A percentile compares a stretch with the other conserved stretches of the same genome.
These are phyloP conservation scores for Xiphias gladius DNA, from an alignment of 2,113 vertebrate species.

Conservation along the genomic window DNA sequence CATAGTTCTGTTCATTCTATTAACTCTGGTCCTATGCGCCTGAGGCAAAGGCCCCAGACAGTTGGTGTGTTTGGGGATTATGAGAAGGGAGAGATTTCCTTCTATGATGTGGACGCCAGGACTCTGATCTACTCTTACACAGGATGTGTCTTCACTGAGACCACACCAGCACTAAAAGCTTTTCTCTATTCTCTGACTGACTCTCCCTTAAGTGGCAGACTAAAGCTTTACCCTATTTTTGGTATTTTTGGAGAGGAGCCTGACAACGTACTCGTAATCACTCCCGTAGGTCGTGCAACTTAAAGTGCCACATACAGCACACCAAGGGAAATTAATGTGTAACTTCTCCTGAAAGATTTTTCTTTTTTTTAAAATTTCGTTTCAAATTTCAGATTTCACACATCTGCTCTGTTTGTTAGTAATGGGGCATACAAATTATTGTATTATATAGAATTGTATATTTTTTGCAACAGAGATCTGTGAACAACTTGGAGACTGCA, in stretches of 20 bases:
- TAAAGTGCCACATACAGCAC: background rate
- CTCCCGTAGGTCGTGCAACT: background rate
- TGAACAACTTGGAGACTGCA: background rate
- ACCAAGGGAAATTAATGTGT: background rate
- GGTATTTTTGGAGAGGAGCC: background rate
- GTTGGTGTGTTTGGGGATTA: conserved; percentile 66
- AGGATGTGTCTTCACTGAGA: conserved; percentile 46
- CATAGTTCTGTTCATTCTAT: rapidly evolving
- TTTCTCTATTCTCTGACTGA: background rate
- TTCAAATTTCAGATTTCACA: background rate
- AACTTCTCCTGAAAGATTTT: background rate
- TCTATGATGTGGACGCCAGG: conserved; percentile 42
- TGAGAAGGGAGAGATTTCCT: conserved; percentile 52
- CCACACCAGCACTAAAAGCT: background rate
- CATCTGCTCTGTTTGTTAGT: background rate
- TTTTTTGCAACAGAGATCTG: background rate
- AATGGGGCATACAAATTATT: background rate
- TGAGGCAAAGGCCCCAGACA: background rate
- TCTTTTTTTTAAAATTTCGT: background rate
- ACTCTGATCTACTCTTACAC: conserved; percentile 33
- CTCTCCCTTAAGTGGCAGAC: background rate
- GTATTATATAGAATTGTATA: background rate
- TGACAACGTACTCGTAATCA: conserved; percentile 17
- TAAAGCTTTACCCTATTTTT: conserved; percentile 55
- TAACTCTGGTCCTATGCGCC: rapidly evolving